Evolutionary conservation across 2,888 invertebrate genomes (phyloP), one percentile per base, ranked within the genome.

Genomic region (Tenthredo scrophulariae): DNA sequence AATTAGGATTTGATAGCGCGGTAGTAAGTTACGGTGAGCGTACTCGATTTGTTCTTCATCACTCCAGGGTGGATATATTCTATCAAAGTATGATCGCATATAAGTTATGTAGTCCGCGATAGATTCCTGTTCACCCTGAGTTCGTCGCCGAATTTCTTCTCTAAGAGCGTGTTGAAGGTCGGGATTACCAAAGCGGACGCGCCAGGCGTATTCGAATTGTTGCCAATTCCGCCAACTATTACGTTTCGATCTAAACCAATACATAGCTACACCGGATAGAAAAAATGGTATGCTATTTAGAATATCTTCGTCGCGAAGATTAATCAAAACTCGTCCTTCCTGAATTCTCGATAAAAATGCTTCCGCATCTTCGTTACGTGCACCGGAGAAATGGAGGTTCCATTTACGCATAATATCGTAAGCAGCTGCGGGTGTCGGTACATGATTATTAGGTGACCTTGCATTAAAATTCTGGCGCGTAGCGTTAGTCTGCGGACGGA

Each of bases 21-120:
- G 82, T 10, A 82, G 7, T 13, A 82, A 15, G 18, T 82, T 82
- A 9, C 82, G 33, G n/a, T 82, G 37, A 13, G 82, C 58, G 13
- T 82, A 82, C 1, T 29, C 65, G 2, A 82, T 18, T n/a, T 82
- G 33, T 26, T 82, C 82, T 13, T 40, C 26, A 1, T 82, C 62
- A 6, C 62, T 9, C 58, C 58, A 82, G 0, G 62, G 33, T 6
- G 82, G 65, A 0, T 22, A 9, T 65, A 65, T 1, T 0, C 82
- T 29, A 7, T 7, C 10, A n/a, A 29, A 65, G 6, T 58, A 43
- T 1, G 82, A 37, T n/a, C n/a, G n/a, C n/a, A n/a, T n/a, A n/a
- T n/a, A n/a, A n/a, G n/a, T n/a, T n/a, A n/a, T n/a, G n/a, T n/a
- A n/a, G n/a, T n/a, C n/a, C n/a, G n/a, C n/a, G n/a, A n/a, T n/a